A percentile compares a stretch with the other conserved stretches of the same genome.
phyloP scores from a whole-genome alignment of 2,797 vertebrate species.

The Hemibagrus guttatus region DNA sequence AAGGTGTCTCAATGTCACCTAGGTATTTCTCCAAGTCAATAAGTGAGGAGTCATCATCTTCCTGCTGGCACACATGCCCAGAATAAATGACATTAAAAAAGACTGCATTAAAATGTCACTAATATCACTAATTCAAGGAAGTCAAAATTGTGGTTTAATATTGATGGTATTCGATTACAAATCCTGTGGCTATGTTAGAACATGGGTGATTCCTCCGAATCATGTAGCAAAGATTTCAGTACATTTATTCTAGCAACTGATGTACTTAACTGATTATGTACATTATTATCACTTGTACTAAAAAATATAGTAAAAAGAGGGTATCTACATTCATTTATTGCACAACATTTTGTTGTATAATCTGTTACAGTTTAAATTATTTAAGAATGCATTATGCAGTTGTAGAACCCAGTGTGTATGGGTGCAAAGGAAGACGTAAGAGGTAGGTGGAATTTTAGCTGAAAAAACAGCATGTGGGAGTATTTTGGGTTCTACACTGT shows the following conservation, averaged over 20 bases:
- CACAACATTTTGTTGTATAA: too few species aligned
- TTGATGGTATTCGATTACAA: background rate
- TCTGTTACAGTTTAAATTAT: too few species aligned
- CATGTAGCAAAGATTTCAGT: background rate
- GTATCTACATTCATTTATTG: too few species aligned
- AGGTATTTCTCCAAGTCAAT: conserved; percentile 87
- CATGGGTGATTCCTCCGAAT: background rate
- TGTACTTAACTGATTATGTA: background rate
- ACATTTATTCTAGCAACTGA: background rate
- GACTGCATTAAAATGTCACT: background rate
- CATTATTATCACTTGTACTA: background rate
- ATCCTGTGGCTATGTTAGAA: background rate
- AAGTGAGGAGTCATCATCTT: conserved; percentile 82
- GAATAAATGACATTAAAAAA: background rate
- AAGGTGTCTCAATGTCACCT: conserved; percentile 86
- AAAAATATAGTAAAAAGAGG: too few species aligned
- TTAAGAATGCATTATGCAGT: too few species aligned
- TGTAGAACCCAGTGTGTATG: too few species aligned
- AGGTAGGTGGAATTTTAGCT: too few species aligned
- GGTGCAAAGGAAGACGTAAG: too few species aligned
- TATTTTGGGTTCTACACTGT: too few species aligned
- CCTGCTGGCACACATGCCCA: conserved; percentile 67
- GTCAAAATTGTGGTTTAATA: too few species aligned
- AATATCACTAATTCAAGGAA: background rate
- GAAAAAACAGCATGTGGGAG: too few species aligned